Evolutionary conservation across 2,113 vertebrate species (phyloP).

Genomic region (Neofelis nebulosa): DNA sequence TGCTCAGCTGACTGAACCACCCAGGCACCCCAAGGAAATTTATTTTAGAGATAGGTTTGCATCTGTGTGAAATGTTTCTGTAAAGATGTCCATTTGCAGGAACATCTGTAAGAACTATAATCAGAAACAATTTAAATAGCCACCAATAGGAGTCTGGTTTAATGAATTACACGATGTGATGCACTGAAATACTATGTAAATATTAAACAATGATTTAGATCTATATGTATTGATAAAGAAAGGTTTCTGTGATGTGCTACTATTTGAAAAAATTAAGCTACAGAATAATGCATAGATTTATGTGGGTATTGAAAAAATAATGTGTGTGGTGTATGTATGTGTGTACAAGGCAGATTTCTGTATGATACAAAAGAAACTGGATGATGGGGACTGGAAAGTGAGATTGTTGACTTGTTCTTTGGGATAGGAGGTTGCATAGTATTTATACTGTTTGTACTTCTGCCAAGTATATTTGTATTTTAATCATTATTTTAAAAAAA

Average conservation of each 20-base stretch:
- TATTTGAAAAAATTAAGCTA: not conserved
- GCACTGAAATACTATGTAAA: not conserved
- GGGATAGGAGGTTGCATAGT: not conserved
- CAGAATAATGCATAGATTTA: not conserved
- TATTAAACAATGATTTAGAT: not conserved
- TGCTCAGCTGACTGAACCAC: no score
- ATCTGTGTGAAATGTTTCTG: not conserved
- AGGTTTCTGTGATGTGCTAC: not conserved
- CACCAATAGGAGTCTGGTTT: not conserved
- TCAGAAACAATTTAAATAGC: not conserved
- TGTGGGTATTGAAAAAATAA: not conserved
- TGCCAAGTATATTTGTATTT: not conserved
- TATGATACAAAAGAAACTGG: not conserved
- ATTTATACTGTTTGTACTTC: not conserved
- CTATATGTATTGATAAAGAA: not conserved
- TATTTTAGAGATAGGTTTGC: not conserved
- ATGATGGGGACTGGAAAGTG: not conserved
- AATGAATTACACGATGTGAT: not conserved
- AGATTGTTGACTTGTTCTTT: not conserved
- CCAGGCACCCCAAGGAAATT: not conserved
- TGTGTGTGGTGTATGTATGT: not conserved
- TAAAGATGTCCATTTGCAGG: not conserved
- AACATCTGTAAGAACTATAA: not conserved
- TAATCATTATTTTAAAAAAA: not conserved
- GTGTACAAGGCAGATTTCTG: not conserved